A percentile compares a stretch with the other conserved stretches of the same genome.
Evolutionary conservation across 2,888 invertebrate species (phyloP).

Genomic region (Tenthredo mesomela): DNA sequence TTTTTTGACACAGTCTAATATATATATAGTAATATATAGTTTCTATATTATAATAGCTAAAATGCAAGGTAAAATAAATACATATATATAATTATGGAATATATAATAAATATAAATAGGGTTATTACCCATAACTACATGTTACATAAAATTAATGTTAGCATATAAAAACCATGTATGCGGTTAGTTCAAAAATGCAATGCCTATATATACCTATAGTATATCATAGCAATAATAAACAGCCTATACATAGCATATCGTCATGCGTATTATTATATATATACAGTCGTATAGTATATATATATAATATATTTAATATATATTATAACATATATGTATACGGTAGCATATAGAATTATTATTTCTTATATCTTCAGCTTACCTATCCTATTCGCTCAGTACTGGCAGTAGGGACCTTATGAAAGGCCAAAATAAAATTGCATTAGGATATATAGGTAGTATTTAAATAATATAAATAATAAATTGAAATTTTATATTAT

Average conservation of each 20-base stretch:
- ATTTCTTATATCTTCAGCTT: slow-evolving; percentile 73
- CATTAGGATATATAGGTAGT: slow-evolving; percentile 61
- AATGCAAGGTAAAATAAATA: too few relatives aligned
- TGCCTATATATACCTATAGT: neutral
- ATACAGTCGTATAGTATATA: neutral
- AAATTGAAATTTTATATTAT: neutral
- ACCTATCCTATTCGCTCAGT: slow-evolving; percentile 87
- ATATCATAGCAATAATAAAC: neutral
- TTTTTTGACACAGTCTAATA: too few relatives aligned
- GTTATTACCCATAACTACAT: too few relatives aligned
- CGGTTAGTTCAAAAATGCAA: neutral
- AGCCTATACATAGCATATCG: neutral
- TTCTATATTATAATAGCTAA: too few relatives aligned
- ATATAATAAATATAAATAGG: too few relatives aligned
- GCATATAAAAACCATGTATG: too few relatives aligned
- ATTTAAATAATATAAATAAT: neutral
- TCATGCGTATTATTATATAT: slow-evolving; percentile 4
- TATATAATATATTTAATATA: neutral
- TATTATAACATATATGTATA: slow-evolving; percentile 7
- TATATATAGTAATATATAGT: too few relatives aligned
- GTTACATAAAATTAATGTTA: too few relatives aligned
- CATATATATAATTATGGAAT: too few relatives aligned
- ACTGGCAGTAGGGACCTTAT: slow-evolving; percentile 89
- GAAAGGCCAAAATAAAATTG: slow-evolving; percentile 72
- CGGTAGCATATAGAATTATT: slow-evolving; percentile 12